Base-by-base conservation (phyloP, 2,797 vertebrate species). In the Galaxias olidus region DNA sequence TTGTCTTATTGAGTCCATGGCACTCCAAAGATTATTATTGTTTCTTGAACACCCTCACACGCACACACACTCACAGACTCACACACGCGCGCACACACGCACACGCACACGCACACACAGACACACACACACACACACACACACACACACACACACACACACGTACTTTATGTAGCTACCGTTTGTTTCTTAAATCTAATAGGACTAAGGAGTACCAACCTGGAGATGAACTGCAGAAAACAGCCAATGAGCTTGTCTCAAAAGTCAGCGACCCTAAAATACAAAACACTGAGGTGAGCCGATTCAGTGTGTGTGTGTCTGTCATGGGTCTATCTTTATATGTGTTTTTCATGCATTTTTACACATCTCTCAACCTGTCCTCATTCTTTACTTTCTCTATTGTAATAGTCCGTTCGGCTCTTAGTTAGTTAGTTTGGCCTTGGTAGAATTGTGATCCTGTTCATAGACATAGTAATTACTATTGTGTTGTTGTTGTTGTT, bases 191-290 rank as follows among this genome's bases (percentile, higher is more conserved):
- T 30, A 42, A 19, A 71, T 74, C n/a, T 50, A 46, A 63, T 66
- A 99, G 97, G 97, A 91, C 91, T 55, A 94, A 98, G 52, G 97
- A 98, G 44, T 99, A 96, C 69, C 94, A 93, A 9, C 88, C 96
- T 18, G 95, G 93, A 66, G 95, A 97, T 47, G 95, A 98, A 49
- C 87, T 98, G 69, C 94, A 93, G 78, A 92, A 94, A 79, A 94
- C 93, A 0, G 97, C 97, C 77, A 98, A 91, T 77, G 93, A 98
- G 77, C 95, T 98, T 7, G 93, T 98, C 15, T 87, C 96, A 76
- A 96, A 97, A 89, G 95, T 98, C 4, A 94, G 96, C 12, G 97
- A 99, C 81, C 97, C 97, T 0, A 98, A 98, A 72, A 84, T 99
- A 69, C 92, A 95, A 71, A 96, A 95, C 85, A 96, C 95, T 55